Base-by-base conservation (phyloP, 2,113 vertebrate species). In the Empidonax traillii region DNA sequence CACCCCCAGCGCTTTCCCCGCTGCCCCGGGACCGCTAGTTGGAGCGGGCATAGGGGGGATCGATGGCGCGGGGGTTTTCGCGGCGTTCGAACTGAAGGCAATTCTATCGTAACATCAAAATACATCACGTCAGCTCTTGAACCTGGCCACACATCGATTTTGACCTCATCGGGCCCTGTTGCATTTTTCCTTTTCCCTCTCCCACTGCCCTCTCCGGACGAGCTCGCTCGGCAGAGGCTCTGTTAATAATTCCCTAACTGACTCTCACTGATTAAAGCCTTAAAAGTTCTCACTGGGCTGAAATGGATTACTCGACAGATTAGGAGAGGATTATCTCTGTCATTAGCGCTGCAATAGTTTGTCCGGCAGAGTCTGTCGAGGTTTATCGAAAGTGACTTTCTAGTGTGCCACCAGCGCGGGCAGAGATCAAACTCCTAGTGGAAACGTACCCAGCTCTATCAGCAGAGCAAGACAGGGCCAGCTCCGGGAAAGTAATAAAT, bases 241-340 rank as follows among this genome's bases (percentile, higher is more conserved):
- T 75, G 91, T 97, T 94, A 94, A 95, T 96, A 44, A 94, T 96
- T 96, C 59, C 75, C 75, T 22, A 84, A 43, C 87, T 37, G 91
- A 74, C 94, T 96, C 86, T 95, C 94, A 81, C 87, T 96, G 96
- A 96, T 94, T 62, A 95, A 96, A 96, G 92, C 68, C 73, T 76
- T 63, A 59, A 63, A 86, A 94, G 77, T 96, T 96, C 94, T 95
- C 89, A 92, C 92, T 63, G 53, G 61, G 75, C 61, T 92, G 86
- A 97, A 86, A 97, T 93, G 87, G 92, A 92, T 94, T 94, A 83
- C 93, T 39, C 52, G 55, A 61, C 91, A 94, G 93, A 94, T 96
- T 97, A 95, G 85, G 59, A 74, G 24, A 76, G 93, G 94, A 93
- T 94, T 96, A 95, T 95, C 93, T 94, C 88, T 90, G 90, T 80